Evolutionary conservation across 2,113 vertebrate genomes (phyloP).

Genomic region (Acanthochromis polyacanthus): DNA sequence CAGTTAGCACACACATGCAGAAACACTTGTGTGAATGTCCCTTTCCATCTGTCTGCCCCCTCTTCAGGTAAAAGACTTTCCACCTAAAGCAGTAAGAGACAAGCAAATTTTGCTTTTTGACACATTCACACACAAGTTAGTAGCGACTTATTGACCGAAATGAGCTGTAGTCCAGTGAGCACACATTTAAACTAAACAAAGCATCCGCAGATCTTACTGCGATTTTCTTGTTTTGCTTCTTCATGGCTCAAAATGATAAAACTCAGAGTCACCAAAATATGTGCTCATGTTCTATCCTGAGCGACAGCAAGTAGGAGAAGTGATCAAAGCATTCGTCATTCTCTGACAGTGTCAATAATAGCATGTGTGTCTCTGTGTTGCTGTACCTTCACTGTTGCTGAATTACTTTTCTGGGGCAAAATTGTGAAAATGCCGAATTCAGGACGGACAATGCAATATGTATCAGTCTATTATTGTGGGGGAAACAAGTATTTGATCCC

Average conservation of each 20-base stretch:
- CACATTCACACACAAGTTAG: conserved; percentile 55
- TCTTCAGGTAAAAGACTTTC: conserved; percentile 66
- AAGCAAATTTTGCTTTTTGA: conserved; percentile 81
- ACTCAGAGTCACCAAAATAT: background rate
- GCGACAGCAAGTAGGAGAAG: background rate
- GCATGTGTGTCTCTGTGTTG: background rate
- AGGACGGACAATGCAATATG: too few relatives aligned
- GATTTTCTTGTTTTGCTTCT: conserved; percentile 11
- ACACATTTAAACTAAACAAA: conserved; percentile 17
- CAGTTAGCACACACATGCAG: background rate
- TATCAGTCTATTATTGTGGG: too few relatives aligned
- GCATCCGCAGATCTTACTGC: background rate
- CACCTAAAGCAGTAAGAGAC: conserved; percentile 84
- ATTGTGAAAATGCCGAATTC: too few relatives aligned
- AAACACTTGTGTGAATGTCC: too few relatives aligned
- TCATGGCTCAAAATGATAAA: background rate
- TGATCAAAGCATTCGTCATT: too few relatives aligned
- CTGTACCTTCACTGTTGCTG: background rate
- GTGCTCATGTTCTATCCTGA: background rate
- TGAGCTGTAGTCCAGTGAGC: conserved; percentile 12
- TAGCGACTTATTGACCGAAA: conserved; percentile 64
- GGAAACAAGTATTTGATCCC: too few relatives aligned
- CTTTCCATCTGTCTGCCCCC: conserved; percentile 50
- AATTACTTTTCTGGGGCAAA: background rate
- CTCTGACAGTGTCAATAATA: too few relatives aligned